Conservation (phyloP, 2,113 vertebrate genomes). For the Barbus barbus region DNA sequence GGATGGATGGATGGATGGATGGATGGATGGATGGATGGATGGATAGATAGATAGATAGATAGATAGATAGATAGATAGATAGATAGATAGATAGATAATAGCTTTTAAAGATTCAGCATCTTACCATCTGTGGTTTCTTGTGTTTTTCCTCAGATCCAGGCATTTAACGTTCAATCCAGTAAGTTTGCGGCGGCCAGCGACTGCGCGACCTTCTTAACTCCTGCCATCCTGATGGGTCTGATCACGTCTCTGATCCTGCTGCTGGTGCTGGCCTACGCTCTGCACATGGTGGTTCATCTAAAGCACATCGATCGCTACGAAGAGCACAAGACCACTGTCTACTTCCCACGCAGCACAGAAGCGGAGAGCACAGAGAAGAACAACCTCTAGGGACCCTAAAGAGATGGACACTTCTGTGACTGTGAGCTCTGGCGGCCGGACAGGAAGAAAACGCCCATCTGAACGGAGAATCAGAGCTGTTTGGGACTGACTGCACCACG, state of each 20-base stretch:
- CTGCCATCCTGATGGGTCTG: slow-evolving; percentile 90
- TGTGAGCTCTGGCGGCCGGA: slow-evolving; percentile 15
- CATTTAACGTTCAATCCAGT: slow-evolving; percentile 85
- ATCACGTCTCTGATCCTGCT: slow-evolving; percentile 88
- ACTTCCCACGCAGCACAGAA: slow-evolving; percentile 79
- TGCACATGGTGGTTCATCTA: slow-evolving; percentile 93
- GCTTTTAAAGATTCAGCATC: no score
- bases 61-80: background rate
- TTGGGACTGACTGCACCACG: slow-evolving; percentile 50
- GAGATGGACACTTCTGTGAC: slow-evolving; percentile 37
- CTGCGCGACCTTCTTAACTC: slow-evolving; percentile 86
- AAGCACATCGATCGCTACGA: slow-evolving; percentile 90
- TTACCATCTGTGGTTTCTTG: no score
- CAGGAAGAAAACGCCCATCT: background rate
- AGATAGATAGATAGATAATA: no score
- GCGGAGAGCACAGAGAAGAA: slow-evolving; percentile 78
- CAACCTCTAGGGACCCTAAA: slow-evolving; percentile 65
- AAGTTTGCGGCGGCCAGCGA: slow-evolving; percentile 87
- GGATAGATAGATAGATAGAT: background rate
- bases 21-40: background rate
- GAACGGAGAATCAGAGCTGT: background rate
- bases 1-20: background rate
- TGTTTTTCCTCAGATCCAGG: slow-evolving; percentile 83
- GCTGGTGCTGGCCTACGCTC: slow-evolving; percentile 88
- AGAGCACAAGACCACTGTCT: slow-evolving; percentile 83